Percentiles rank a stretch among this genome's conserved stretches.
phyloP scores from a whole-genome alignment of 2,797 vertebrate genomes.

The Hirundo rustica region DNA sequence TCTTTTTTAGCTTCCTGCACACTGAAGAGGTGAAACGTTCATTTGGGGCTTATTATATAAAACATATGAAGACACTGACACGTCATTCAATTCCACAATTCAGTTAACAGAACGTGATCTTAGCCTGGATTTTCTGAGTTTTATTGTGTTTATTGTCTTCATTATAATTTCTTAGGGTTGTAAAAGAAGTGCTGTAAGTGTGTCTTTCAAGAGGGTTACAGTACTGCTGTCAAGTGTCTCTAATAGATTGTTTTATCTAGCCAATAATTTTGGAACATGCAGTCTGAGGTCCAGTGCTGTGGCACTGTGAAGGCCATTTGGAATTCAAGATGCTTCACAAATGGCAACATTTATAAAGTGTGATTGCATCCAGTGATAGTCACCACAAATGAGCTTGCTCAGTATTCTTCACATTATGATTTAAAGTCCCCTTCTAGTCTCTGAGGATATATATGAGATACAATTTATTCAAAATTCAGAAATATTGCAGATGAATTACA shows the following conservation, averaged over 20 bases:
- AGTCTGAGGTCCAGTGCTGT: background rate
- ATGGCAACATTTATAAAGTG: background rate
- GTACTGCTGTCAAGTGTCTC: background rate
- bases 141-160: background rate
- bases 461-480: constrained; percentile 11
- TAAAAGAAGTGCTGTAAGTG: background rate
- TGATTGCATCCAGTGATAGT: background rate
- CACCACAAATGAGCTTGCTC: constrained; percentile 5
- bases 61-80: background rate
- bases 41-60: background rate
- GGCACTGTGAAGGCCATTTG: background rate
- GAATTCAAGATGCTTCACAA: constrained; percentile 9
- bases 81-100: background rate
- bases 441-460: background rate
- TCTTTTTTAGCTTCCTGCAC: background rate
- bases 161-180: background rate
- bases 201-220: background rate
- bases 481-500: constrained; percentile 31
- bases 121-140: background rate
- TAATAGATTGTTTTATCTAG: background rate
- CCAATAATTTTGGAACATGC: background rate
- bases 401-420: background rate
- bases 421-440: background rate
- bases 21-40: background rate
- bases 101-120: background rate